phyloP scores from a whole-genome alignment of 2,113 vertebrate species.

The Rhea pennata region DNA sequence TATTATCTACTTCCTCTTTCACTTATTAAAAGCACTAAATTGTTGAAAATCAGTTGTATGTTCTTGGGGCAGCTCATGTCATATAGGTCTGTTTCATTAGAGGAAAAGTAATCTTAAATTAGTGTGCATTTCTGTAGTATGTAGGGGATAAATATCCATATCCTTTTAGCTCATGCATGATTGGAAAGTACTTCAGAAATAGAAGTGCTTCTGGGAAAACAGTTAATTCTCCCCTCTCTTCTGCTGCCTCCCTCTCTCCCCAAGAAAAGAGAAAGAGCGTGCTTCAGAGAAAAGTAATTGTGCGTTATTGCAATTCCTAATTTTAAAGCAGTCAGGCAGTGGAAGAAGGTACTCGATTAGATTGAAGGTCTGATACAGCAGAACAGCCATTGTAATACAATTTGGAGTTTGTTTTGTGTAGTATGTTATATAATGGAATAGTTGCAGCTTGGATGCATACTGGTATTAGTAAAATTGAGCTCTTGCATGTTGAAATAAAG shows the following conservation, averaged over 20 bases:
- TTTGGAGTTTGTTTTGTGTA: conserved; percentile 29
- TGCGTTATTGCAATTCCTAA: not conserved
- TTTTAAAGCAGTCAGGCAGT: not conserved
- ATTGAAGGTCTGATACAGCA: not conserved
- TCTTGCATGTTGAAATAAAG: not conserved
- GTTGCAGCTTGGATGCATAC: not conserved
- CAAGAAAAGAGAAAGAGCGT: not conserved
- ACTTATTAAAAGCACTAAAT: not conserved
- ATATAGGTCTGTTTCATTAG: not conserved
- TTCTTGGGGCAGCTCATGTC: not conserved
- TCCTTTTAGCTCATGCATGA: not conserved
- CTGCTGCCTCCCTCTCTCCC: rapidly evolving
- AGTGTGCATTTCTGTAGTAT: not conserved
- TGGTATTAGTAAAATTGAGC: not conserved
- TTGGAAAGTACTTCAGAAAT: not conserved
- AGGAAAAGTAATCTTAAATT: not conserved
- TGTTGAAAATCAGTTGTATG: not conserved
- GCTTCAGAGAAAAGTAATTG: not conserved
- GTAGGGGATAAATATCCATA: not conserved
- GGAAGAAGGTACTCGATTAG: not conserved
- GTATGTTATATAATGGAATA: not conserved
- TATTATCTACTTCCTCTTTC: not conserved
- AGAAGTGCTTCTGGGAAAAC: not conserved
- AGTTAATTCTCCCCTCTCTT: not conserved
- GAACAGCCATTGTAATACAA: not conserved